Percentiles rank a stretch among this genome's conserved stretches.
phyloP scores from a whole-genome alignment of 2,888 invertebrate species.

The Hypomecis atomaria region DNA sequence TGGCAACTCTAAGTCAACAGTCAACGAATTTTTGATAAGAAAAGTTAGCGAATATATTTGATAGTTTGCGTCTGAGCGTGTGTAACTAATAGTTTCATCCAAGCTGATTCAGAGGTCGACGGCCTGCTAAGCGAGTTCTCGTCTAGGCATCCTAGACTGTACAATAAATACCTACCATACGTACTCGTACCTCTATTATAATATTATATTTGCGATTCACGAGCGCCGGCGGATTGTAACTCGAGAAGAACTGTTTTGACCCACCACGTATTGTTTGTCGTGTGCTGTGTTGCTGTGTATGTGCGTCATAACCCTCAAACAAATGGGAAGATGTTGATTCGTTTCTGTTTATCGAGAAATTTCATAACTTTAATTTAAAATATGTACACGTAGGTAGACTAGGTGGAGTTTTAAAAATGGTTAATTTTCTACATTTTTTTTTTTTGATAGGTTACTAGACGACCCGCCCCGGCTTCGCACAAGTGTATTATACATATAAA shows the following conservation, averaged over 20 bases:
- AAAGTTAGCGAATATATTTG: slow-evolving; percentile 38
- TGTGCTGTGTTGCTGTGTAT: too few species aligned
- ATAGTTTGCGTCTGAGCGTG: slow-evolving; percentile 35
- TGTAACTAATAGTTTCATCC: slow-evolving; percentile 41
- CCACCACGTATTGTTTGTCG: too few species aligned
- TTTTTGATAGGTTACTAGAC: too few species aligned
- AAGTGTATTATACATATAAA: too few species aligned
- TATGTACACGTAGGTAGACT: too few species aligned
- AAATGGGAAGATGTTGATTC: too few species aligned
- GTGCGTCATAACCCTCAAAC: too few species aligned
- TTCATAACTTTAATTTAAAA: too few species aligned
- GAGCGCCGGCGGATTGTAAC: not conserved
- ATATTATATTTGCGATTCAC: not conserved
- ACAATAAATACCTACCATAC: slow-evolving; percentile 31
- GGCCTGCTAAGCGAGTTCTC: slow-evolving; percentile 39
- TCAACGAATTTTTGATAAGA: slow-evolving; percentile 32
- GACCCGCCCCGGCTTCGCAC: too few species aligned
- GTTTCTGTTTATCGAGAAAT: too few species aligned
- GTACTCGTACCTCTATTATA: not conserved
- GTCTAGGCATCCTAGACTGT: slow-evolving; percentile 38
- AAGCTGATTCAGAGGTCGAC: slow-evolving; percentile 34
- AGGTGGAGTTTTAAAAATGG: too few species aligned
- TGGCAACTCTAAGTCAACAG: not conserved
- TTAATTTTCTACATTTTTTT: too few species aligned
- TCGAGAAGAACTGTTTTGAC: not conserved